Percentiles rank a stretch among this genome's conserved stretches.
These are phyloP conservation scores for Coryphaenoides rupestris DNA, from an alignment of 2,113 vertebrate species.

Conservation along the genomic window DNA sequence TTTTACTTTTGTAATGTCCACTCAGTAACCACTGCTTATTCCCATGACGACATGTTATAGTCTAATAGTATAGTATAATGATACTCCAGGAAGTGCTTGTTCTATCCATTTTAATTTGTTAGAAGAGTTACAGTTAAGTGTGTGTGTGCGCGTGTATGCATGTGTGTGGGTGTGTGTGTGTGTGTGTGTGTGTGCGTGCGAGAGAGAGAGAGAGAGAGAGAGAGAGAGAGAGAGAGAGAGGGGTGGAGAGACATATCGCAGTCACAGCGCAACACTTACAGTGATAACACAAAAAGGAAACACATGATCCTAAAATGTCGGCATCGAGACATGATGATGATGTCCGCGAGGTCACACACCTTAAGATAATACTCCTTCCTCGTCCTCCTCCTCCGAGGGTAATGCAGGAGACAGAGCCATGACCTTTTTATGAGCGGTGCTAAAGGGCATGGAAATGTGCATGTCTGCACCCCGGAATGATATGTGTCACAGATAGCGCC, in stretches of 20 bases:
- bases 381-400: conserved; percentile 35
- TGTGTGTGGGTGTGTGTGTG: too few species aligned
- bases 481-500: conserved; percentile 41
- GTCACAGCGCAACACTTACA: conserved; percentile 3
- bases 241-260: not conserved
- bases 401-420: conserved; percentile 42
- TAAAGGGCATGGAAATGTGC: conserved; percentile 60
- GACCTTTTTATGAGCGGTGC: conserved; percentile 62
- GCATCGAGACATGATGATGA: conserved; percentile 33
- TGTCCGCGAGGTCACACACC: conserved; percentile 48
- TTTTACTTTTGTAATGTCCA: too few species aligned
- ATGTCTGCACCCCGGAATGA: conserved; percentile 23
- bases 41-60: not conserved
- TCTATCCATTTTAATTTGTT: not conserved
- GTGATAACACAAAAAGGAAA: conserved; percentile 17
- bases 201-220: not conserved
- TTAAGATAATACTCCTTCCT: conserved; percentile 35
- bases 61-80: not conserved
- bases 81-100: not conserved
- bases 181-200: not conserved
- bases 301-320: conserved; percentile 21
- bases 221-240: not conserved
- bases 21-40: too few species aligned
- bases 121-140: not conserved
- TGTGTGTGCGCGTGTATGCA: too few species aligned